These are phyloP conservation scores for Heteromurus nitidus DNA, from an alignment of 2,888 invertebrate genomes.

Conservation along the genomic window DNA sequence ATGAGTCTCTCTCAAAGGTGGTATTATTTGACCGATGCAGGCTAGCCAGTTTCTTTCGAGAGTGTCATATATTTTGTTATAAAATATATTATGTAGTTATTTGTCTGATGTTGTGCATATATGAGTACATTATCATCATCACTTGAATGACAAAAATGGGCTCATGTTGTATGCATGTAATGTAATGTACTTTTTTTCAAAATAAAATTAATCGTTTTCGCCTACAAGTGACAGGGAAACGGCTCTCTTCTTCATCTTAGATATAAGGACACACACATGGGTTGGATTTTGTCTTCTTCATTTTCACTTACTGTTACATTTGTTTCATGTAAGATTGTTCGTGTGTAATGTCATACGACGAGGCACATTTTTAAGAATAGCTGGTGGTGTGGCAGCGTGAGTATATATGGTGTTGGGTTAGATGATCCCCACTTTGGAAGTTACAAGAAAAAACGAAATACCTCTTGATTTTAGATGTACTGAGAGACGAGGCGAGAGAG, in stretches of 20 bases:
- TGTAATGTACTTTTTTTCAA: slow-evolving; percentile 3
- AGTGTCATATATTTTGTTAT: no score
- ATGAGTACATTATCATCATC: background rate
- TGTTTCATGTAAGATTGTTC: background rate
- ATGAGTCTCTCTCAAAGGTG: background rate
- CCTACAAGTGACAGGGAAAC: slow-evolving; percentile 24
- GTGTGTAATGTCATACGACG: background rate
- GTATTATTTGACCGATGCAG: slow-evolving; percentile 8
- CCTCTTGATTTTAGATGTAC: no score
- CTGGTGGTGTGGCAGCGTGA: no score
- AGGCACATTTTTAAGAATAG: slow-evolving; percentile 7
- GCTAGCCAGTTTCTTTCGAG: slow-evolving; percentile 5
- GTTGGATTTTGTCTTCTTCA: background rate
- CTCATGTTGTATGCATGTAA: slow-evolving; percentile 11
- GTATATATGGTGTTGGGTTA: background rate
- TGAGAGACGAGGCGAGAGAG: background rate
- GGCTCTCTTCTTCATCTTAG: background rate
- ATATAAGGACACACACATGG: background rate
- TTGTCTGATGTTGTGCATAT: no score
- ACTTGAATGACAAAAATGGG: slow-evolving; percentile 28
- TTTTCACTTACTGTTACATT: slow-evolving; percentile 19
- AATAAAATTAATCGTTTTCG: slow-evolving; percentile 33
- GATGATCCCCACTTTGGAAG: slow-evolving; percentile 22
- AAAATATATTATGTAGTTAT: background rate
- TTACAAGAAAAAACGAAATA: no score